phyloP scores from a whole-genome alignment of 2,888 invertebrate genomes.

The Tribolium freemani region DNA sequence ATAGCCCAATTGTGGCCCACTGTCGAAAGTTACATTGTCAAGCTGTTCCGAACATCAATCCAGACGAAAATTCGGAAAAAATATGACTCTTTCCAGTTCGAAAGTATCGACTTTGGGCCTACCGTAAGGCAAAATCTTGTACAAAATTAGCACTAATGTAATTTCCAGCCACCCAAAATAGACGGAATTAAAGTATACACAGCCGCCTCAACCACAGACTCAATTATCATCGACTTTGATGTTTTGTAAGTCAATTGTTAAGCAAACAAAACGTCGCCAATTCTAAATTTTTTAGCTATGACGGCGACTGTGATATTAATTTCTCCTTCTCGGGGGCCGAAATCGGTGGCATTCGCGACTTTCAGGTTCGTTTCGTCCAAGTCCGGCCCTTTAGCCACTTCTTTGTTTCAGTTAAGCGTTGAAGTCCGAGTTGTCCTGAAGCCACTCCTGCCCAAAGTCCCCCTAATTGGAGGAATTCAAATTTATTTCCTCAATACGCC shows the following conservation, averaged over 20 bases:
- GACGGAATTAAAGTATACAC: slow-evolving; percentile 97
- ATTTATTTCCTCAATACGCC: slow-evolving; percentile 97
- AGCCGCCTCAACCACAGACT: slow-evolving; percentile 88
- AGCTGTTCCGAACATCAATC: slow-evolving; percentile 55
- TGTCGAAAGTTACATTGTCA: slow-evolving; percentile 55
- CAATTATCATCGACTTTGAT: slow-evolving; percentile 96
- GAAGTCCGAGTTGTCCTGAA: slow-evolving; percentile 84
- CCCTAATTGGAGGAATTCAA: slow-evolving; percentile 93
- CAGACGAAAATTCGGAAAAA: slow-evolving; percentile 60
- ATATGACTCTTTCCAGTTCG: slow-evolving; percentile 59
- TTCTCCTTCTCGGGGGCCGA: slow-evolving; percentile 87
- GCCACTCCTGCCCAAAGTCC: slow-evolving; percentile 89
- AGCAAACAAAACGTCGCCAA: too few relatives aligned
- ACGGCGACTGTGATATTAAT: slow-evolving; percentile 95
- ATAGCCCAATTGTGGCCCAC: slow-evolving; percentile 56
- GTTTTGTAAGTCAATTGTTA: slow-evolving; percentile 78
- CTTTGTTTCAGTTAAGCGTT: slow-evolving; percentile 49
- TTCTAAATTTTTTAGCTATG: slow-evolving; percentile 77
- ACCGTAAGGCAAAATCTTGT: slow-evolving; percentile 48
- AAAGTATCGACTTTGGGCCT: slow-evolving; percentile 59
- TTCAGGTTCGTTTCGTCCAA: slow-evolving; percentile 70
- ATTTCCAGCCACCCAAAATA: slow-evolving; percentile 86
- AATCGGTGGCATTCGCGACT: slow-evolving; percentile 82
- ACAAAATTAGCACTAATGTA: background rate
- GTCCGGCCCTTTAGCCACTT: too few relatives aligned